phyloP scores from a whole-genome alignment of 1,140 invertebrate genomes.

The Sitobion miscanthi region DNA sequence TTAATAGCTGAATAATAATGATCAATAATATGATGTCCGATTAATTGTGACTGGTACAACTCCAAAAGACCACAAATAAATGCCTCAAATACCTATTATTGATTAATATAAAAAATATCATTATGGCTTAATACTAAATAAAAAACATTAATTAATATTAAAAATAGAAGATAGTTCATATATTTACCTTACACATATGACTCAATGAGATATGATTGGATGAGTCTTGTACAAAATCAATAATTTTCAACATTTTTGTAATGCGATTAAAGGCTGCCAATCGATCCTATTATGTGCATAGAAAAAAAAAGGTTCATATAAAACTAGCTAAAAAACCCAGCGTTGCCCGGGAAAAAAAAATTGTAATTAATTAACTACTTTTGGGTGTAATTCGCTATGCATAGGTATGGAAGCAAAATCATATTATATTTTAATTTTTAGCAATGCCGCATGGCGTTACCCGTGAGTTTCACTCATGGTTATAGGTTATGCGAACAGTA shows the following conservation, averaged over 20 bases:
- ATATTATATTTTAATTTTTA: no score
- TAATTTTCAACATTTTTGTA: conserved; percentile 64
- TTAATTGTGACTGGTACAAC: conserved; percentile 60
- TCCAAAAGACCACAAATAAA: conserved; percentile 50
- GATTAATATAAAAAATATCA: background rate
- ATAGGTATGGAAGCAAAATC: no score
- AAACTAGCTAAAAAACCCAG: background rate
- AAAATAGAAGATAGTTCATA: background rate
- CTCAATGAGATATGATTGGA: conserved; percentile 42
- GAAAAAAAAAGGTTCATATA: background rate
- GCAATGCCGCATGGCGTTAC: no score
- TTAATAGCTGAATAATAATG: conserved; percentile 61
- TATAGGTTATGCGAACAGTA: no score
- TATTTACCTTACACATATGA: conserved; percentile 52
- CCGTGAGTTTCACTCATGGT: no score
- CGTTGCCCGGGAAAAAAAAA: no score
- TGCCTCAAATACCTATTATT: conserved; percentile 45
- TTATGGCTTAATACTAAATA: background rate
- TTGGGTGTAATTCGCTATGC: no score
- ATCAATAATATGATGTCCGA: conserved; percentile 60
- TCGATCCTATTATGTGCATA: conserved; percentile 62
- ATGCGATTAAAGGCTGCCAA: conserved; percentile 66
- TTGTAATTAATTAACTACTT: no score
- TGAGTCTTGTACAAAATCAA: conserved; percentile 56
- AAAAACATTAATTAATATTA: background rate